Base-by-base conservation (phyloP, 2,888 invertebrate genomes). In the Pteria penguin region DNA sequence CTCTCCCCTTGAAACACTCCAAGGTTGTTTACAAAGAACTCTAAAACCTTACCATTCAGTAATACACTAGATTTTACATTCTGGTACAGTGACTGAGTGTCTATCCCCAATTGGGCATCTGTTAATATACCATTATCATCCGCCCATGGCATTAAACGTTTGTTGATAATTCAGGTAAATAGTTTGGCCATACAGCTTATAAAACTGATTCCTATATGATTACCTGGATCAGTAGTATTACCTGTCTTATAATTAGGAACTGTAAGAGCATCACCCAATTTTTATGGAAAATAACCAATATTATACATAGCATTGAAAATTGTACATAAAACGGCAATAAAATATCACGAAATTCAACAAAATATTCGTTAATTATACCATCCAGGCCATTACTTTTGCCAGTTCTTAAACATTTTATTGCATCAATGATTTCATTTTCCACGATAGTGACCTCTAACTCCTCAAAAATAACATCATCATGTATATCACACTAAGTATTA, bases 61-160 rank as follows among this genome's bases (percentile, higher is more conserved):
- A 65, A 33, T n/a, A 22, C 36, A 65, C 52, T 36, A 5, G 36
- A 22, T 65, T 45, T 26, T 36, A 45, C 52, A 45, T 26, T 45
- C 2, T 33, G 45, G 55, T 55, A 54, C n/a, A 31, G 22, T 67
- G 54, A 54, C 22, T 55, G 8, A 5, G 24, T 29, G 14, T 31
- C 55, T 31, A 61, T 29, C 26, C 61, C 61, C 4, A 27, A 61
- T 29, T 61, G 61, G n/a, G 29, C 61, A 61, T 61, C 61, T 18
- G 61, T 18, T 14, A 61, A 18, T 14, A 61, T 29, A 61, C 31
- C 29, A 29, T 45, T 45, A 45, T 18, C 18, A 45, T 45, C 45
- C 18, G 1, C 45, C 45, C 45, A 45, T 45, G 45, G 18, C 45
- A 45, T 45, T 45, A 45, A 18, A 45, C 45, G 45, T 45, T 45